Evolutionary conservation across 2,113 vertebrate species (phyloP).

Genomic region (Hemicordylus capensis): DNA sequence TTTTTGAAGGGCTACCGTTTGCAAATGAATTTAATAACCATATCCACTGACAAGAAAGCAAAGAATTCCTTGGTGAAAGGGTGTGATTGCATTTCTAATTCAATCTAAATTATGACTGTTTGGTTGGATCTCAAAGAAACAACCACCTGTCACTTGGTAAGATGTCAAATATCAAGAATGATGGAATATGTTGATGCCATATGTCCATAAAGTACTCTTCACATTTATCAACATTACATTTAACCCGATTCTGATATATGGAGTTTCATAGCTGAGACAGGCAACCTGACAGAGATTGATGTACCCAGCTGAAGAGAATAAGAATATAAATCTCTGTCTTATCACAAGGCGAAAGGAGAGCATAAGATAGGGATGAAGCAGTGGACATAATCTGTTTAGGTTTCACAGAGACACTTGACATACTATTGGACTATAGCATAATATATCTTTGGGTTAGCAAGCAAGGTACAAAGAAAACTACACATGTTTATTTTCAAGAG

Average conservation of each 20-base stretch:
- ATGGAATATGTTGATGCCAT: constrained; percentile 52
- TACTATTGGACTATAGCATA: constrained; percentile 52
- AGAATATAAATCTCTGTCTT: constrained; percentile 75
- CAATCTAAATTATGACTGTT: not conserved
- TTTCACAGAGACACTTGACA: constrained; percentile 64
- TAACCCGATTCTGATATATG: constrained; percentile 69
- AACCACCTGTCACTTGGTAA: constrained; percentile 4
- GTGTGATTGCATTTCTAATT: not conserved
- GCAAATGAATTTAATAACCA: not conserved
- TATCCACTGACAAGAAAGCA: not conserved
- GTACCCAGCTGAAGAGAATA: constrained; percentile 61
- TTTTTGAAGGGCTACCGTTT: not conserved
- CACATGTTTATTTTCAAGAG: constrained; percentile 10
- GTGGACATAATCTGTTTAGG: constrained; percentile 65
- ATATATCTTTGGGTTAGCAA: constrained; percentile 53
- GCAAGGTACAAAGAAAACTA: constrained; percentile 9
- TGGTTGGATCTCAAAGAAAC: constrained; percentile 16
- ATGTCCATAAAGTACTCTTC: constrained; percentile 54
- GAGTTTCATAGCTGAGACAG: constrained; percentile 62
- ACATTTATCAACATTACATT: constrained; percentile 71
- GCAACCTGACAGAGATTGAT: constrained; percentile 69
- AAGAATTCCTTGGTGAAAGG: constrained; percentile 29
- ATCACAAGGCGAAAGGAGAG: constrained; percentile 56
- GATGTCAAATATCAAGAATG: constrained; percentile 31
- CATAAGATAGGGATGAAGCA: constrained; percentile 57